Percentiles rank a stretch among this genome's conserved stretches.
Evolutionary conservation across 2,888 invertebrate genomes (phyloP).

Genomic region (Thereva nobilitata): DNA sequence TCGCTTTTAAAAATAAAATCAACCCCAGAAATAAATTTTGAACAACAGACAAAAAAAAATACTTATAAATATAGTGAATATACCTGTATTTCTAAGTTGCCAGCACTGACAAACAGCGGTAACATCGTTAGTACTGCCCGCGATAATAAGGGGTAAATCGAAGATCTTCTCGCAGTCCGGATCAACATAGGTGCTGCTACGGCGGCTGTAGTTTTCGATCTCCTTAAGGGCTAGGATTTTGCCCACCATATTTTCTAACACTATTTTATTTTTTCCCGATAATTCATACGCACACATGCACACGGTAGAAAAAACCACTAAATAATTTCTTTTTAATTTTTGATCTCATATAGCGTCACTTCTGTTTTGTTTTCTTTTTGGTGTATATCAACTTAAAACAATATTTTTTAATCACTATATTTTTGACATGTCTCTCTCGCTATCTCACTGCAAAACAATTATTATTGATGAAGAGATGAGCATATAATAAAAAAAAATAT

Average conservation of each 20-base stretch:
- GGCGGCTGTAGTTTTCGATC: slow-evolving; percentile 56
- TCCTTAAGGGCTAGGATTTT: slow-evolving; percentile 56
- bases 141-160: slow-evolving; percentile 55
- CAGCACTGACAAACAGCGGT: slow-evolving; percentile 57
- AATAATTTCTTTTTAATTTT: no score
- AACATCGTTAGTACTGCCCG: slow-evolving; percentile 56
- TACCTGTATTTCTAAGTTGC: slow-evolving; percentile 56
- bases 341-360: background rate
- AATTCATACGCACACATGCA: no score
- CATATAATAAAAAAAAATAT: no score
- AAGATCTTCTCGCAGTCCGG: slow-evolving; percentile 59
- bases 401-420: no score
- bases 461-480: no score
- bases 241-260: slow-evolving; percentile 53
- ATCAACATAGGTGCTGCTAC: slow-evolving; percentile 58
- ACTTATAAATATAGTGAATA: slow-evolving; percentile 30
- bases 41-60: background rate
- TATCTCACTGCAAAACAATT: no score
- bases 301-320: no score
- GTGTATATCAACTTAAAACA: no score
- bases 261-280: slow-evolving; percentile 35
- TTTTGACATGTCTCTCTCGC: no score
- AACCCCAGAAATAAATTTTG: background rate
- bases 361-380: background rate
- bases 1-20: no score